Percentiles rank a stretch among this genome's conserved stretches.
These are phyloP conservation scores for Pandemis heparana DNA, from an alignment of 2,888 invertebrate species.

Conservation along the genomic window DNA sequence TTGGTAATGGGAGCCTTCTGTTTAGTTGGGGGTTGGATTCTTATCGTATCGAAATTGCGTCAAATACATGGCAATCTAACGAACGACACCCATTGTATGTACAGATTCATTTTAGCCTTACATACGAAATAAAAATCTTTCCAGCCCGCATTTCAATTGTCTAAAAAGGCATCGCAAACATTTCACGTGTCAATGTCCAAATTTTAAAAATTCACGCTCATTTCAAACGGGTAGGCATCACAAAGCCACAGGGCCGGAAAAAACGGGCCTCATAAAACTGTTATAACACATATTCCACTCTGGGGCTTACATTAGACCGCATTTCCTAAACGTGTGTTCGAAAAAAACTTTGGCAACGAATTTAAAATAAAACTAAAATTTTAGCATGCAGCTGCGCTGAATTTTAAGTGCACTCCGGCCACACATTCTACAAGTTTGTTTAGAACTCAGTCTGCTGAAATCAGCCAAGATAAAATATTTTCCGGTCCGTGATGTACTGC, in stretches of 20 bases:
- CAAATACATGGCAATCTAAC: background rate
- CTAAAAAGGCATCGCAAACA: conserved; percentile 20
- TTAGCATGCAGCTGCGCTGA: conserved; percentile 61
- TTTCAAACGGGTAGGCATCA: conserved; percentile 16
- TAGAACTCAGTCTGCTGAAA: conserved; percentile 68
- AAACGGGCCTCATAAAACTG: conserved; percentile 27
- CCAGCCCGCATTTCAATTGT: background rate
- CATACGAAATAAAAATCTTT: background rate
- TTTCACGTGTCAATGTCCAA: conserved; percentile 33
- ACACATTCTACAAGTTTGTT: conserved; percentile 70
- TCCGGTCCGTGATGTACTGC: conserved; percentile 52
- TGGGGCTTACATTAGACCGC: conserved; percentile 56
- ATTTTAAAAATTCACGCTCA: conserved; percentile 29
- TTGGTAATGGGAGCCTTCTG: no score
- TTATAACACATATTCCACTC: conserved; percentile 33
- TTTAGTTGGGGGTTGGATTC: no score
- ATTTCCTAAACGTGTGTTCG: conserved; percentile 51
- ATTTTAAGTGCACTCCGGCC: conserved; percentile 65
- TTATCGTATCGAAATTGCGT: no score
- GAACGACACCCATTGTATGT: background rate
- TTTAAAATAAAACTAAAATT: conserved; percentile 64
- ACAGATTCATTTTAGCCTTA: background rate
- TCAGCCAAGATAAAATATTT: conserved; percentile 65
- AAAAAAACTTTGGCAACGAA: conserved; percentile 45
- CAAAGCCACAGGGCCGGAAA: conserved; percentile 36